Percentiles rank a stretch among this genome's conserved stretches.
phyloP scores from a whole-genome alignment of 1,140 invertebrate species.

The Drosophila santomea region DNA sequence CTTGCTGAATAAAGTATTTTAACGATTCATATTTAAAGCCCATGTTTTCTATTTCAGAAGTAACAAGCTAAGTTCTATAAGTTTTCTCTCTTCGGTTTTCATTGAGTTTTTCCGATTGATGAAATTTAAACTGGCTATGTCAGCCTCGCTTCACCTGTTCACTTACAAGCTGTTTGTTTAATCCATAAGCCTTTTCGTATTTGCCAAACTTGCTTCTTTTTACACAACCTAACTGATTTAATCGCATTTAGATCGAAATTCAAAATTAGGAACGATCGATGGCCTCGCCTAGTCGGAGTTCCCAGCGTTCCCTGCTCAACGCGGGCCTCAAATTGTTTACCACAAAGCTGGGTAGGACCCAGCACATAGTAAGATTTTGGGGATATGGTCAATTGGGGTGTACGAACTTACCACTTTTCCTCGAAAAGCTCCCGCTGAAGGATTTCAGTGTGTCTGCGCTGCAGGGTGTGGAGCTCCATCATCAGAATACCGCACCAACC shows the following conservation, averaged over 20 bases:
- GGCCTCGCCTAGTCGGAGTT: neutral
- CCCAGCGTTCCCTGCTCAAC: neutral
- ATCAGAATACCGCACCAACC: neutral
- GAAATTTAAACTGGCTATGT: neutral
- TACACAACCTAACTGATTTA: neutral
- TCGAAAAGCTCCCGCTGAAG: neutral
- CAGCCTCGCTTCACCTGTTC: neutral
- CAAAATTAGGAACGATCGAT: neutral
- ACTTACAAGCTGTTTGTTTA: neutral
- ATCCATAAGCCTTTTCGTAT: neutral
- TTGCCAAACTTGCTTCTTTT: no score
- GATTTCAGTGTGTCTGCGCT: neutral
- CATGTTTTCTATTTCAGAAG: neutral
- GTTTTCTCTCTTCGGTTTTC: no score
- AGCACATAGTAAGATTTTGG: neutral
- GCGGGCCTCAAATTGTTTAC: neutral
- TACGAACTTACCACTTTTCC: neutral
- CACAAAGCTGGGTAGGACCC: neutral
- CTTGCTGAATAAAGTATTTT: conserved; percentile 36
- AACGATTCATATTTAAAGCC: neutral
- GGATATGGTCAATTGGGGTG: no score
- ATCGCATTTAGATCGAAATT: conserved; percentile 4
- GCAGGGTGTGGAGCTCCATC: neutral
- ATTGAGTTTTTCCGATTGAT: no score
- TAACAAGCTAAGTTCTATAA: no score